Evolutionary conservation across 2,797 vertebrate genomes (phyloP).

Genomic region (Arctocebus calabarensis): DNA sequence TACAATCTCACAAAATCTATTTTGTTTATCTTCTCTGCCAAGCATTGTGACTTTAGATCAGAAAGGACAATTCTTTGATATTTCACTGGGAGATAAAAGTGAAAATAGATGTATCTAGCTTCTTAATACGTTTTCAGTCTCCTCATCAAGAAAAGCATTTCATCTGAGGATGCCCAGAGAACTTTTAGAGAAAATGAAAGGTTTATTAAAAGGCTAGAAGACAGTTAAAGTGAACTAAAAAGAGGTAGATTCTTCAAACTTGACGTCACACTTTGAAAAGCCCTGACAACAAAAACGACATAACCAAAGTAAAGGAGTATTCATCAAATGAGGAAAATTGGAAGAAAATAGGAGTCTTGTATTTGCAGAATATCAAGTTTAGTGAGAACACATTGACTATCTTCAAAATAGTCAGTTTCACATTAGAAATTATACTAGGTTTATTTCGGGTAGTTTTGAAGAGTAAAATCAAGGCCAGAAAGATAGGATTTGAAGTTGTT

Average conservation of each 20-base stretch:
- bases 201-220: neutral
- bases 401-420: neutral
- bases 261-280: neutral
- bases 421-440: neutral
- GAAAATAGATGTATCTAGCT: neutral
- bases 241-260: neutral
- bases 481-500: neutral
- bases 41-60: neutral
- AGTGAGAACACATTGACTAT: neutral
- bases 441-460: neutral
- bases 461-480: neutral
- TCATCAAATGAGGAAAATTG: neutral
- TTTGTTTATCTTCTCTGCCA: conserved; percentile 7
- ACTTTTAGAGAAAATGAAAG: conserved; percentile 1
- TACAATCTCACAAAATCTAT: neutral
- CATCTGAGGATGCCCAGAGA: neutral
- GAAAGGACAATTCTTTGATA: neutral
- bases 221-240: conserved; percentile 10
- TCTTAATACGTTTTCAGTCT: neutral
- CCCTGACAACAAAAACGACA: neutral
- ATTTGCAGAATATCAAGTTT: neutral
- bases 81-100: conserved; percentile 11
- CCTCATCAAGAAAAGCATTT: neutral
- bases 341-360: neutral
- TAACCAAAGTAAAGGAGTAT: neutral